Conservation (phyloP, 2,113 vertebrate genomes). For the Phylloscopus trochiloides region DNA sequence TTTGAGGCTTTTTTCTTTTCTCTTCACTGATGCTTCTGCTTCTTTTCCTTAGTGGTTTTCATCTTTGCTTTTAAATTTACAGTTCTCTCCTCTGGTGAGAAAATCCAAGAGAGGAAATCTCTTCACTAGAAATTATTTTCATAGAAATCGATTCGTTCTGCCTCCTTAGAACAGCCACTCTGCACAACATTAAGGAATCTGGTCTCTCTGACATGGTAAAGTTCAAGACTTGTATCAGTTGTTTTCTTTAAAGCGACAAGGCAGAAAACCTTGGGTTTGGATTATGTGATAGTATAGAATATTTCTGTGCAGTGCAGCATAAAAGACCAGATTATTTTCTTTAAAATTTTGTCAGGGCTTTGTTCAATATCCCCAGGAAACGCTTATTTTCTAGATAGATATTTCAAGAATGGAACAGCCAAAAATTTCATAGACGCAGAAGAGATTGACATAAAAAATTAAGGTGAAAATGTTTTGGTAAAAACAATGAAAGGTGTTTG, state of each 20-base stretch:
- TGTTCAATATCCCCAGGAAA: not conserved
- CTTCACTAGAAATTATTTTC: not conserved
- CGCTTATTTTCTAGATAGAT: not conserved
- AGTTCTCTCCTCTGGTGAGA: not conserved
- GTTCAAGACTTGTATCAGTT: not conserved
- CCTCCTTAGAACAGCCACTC: not conserved
- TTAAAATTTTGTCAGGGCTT: not conserved
- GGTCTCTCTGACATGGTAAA: not conserved
- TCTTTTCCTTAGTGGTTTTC: not conserved
- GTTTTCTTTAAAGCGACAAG: not conserved
- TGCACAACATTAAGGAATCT: not conserved
- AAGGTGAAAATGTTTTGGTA: not conserved
- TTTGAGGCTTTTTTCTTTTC: not conserved
- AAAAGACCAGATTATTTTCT: not conserved
- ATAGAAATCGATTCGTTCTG: not conserved
- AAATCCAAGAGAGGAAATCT: not conserved
- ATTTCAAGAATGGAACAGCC: not conserved
- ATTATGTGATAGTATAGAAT: not conserved
- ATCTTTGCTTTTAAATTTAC: not conserved
- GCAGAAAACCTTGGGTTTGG: not conserved
- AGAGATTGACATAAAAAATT: not conserved
- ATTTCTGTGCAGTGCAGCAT: not conserved
- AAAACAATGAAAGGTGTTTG: not conserved
- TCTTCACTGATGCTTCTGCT: not conserved
- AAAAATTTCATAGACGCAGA: not conserved